These are phyloP conservation scores for Eutrigla gurnardus DNA, from an alignment of 2,797 vertebrate species.

Conservation along the genomic window DNA sequence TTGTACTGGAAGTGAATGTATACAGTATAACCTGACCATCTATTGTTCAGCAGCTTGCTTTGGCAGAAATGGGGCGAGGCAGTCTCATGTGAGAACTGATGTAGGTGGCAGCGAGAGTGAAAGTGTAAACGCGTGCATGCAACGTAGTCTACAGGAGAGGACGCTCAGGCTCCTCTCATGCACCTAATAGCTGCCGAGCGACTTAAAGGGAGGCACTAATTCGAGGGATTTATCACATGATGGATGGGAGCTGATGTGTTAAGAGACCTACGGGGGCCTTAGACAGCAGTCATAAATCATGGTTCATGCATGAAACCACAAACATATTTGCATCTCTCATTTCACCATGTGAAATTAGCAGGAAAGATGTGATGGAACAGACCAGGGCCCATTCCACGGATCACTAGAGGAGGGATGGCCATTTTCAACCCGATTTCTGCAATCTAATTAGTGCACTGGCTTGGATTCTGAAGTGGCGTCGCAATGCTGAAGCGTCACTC, in stretches of 20 bases:
- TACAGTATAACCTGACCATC: neutral
- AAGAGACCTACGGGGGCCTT: slow-evolving; percentile 68
- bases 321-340: slow-evolving; percentile 75
- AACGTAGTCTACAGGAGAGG: slow-evolving; percentile 10
- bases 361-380: slow-evolving; percentile 69
- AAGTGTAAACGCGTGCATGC: slow-evolving; percentile 25
- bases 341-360: slow-evolving; percentile 69
- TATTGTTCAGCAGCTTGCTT: slow-evolving; percentile 29
- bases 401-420: slow-evolving; percentile 47
- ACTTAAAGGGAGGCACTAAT: slow-evolving; percentile 69
- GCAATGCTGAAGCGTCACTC: slow-evolving; percentile 57
- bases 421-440: slow-evolving; percentile 63
- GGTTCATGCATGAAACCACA: slow-evolving; percentile 72
- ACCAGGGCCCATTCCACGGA: slow-evolving; percentile 57
- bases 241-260: slow-evolving; percentile 68
- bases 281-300: slow-evolving; percentile 78
- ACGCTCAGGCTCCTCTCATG: slow-evolving; percentile 54
- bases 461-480: slow-evolving; percentile 42
- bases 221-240: slow-evolving; percentile 74
- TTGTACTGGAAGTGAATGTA: neutral
- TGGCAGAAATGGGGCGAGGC: slow-evolving; percentile 29
- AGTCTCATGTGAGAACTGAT: slow-evolving; percentile 31
- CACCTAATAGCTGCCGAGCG: slow-evolving; percentile 71
- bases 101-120: slow-evolving; percentile 33
- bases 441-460: slow-evolving; percentile 53